Conservation (phyloP, 2,113 vertebrate species). For the Salvelinus fontinalis region DNA sequence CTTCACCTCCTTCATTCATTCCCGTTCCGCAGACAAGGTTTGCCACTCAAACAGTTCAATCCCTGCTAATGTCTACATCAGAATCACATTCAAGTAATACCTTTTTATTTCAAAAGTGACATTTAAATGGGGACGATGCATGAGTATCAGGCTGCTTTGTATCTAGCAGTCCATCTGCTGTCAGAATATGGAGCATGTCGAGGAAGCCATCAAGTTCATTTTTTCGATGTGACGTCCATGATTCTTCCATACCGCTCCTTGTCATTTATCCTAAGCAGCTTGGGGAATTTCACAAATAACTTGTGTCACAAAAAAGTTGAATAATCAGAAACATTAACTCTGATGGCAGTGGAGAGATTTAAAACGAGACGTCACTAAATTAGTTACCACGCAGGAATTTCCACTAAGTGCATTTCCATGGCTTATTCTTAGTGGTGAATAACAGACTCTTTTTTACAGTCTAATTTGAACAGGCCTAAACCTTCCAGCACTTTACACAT, state of each 20-base stretch:
- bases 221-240: constrained; percentile 42
- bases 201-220: constrained; percentile 50
- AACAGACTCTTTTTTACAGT: constrained; percentile 5
- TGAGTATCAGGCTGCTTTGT: constrained; percentile 32
- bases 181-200: constrained; percentile 30
- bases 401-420: constrained; percentile 9
- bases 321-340: constrained; percentile 41
- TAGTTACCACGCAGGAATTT: constrained; percentile 26
- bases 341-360: constrained; percentile 18
- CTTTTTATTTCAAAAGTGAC: constrained; percentile 55
- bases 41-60: constrained; percentile 30
- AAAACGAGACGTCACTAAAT: constrained; percentile 19
- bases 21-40: constrained; percentile 39
- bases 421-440: constrained; percentile 25
- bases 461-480: constrained; percentile 38
- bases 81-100: constrained; percentile 42
- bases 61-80: constrained; percentile 44
- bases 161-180: constrained; percentile 44
- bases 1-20: constrained; percentile 48
- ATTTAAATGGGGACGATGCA: constrained; percentile 51
- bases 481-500: constrained; percentile 18
- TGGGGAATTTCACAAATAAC: constrained; percentile 49
- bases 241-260: constrained; percentile 42
- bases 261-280: constrained; percentile 48
- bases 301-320: not conserved